Percentiles rank a stretch among this genome's conserved stretches.
These are phyloP conservation scores for Perizoma flavofasciatum DNA, from an alignment of 2,888 invertebrate species.

Conservation along the genomic window DNA sequence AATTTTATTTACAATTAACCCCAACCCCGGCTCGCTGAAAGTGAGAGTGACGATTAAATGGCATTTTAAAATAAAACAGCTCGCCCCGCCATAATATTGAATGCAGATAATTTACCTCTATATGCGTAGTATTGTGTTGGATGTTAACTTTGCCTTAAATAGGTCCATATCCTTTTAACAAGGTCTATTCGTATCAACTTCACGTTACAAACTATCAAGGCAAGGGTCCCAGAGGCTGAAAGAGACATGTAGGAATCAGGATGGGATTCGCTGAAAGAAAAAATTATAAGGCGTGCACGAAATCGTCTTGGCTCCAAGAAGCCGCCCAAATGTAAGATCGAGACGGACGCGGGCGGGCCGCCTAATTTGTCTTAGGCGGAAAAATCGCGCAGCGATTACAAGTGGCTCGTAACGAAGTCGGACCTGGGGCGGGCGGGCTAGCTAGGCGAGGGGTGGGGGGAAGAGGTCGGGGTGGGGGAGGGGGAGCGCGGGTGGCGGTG, in stretches of 20 bases:
- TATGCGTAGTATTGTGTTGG: constrained; percentile 37
- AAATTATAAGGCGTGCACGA: constrained; percentile 56
- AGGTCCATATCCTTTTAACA: too few species aligned
- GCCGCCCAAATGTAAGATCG: constrained; percentile 68
- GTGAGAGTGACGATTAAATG: constrained; percentile 81
- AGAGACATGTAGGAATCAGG: constrained; percentile 1
- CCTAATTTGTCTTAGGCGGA: constrained; percentile 84
- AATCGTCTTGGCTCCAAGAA: constrained; percentile 66
- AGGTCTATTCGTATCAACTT: constrained; percentile 9
- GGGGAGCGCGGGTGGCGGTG: constrained; percentile 53
- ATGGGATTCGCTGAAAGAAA: constrained; percentile 35
- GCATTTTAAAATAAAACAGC: constrained; percentile 82
- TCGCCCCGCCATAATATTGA: constrained; percentile 67
- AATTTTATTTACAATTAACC: constrained; percentile 84
- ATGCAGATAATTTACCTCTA: constrained; percentile 59
- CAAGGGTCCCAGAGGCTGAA: not conserved
- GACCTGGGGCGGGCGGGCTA: constrained; percentile 54
- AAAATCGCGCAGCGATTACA: constrained; percentile 83
- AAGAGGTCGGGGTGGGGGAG: constrained; percentile 39
- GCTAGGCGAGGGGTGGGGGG: constrained; percentile 40
- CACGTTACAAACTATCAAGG: constrained; percentile 5
- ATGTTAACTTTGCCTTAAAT: not conserved
- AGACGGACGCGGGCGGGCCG: constrained; percentile 68
- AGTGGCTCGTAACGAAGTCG: constrained; percentile 84
- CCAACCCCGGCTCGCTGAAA: constrained; percentile 70